A percentile compares a stretch with the other conserved stretches of the same genome.
These are phyloP conservation scores for Sylvietta virens DNA, from an alignment of 2,113 vertebrate species.

Conservation along the genomic window DNA sequence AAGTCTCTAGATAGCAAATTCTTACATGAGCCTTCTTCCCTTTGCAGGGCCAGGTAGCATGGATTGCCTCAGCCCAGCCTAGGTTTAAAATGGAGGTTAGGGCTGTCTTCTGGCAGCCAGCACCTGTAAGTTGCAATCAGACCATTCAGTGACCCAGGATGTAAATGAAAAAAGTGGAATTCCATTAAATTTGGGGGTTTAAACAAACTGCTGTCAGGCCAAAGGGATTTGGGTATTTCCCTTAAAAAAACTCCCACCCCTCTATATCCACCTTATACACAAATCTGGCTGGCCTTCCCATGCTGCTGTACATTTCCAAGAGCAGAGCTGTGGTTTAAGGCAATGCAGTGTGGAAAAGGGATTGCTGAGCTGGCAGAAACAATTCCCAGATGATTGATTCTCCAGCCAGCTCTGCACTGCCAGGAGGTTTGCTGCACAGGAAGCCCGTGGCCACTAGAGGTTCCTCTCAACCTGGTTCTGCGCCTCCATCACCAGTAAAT, in stretches of 20 bases:
- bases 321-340: not conserved
- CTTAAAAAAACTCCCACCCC: not conserved
- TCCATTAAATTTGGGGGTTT: not conserved
- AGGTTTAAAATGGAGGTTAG: not conserved
- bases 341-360: not conserved
- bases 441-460: not conserved
- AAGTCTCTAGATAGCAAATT: not conserved
- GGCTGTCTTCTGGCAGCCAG: not conserved
- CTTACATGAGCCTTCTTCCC: not conserved
- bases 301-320: not conserved
- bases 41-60: not conserved
- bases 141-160: not conserved
- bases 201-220: not conserved
- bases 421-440: not conserved
- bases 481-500: not conserved
- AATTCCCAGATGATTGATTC: not conserved
- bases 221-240: not conserved
- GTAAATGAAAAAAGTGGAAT: not conserved
- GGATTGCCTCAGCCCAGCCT: not conserved
- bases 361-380: not conserved
- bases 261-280: too few relatives aligned
- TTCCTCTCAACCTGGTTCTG: not conserved
- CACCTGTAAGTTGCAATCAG: not conserved
- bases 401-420: fast-evolving
- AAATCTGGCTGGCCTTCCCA: fast-evolving